Conservation (phyloP, 2,113 vertebrate species). For the Excalfactoria chinensis region DNA sequence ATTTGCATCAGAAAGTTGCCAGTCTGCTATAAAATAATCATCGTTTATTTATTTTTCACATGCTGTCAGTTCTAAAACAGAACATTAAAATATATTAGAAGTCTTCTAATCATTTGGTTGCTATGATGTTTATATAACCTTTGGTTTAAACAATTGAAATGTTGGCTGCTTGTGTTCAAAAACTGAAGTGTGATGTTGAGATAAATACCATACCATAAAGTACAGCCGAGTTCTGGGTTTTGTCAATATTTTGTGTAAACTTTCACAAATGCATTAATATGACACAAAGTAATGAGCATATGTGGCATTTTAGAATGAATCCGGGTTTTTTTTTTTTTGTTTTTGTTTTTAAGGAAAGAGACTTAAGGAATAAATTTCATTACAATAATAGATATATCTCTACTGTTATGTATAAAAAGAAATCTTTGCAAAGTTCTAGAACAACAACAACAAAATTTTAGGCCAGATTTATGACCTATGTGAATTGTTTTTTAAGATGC, state of each 20-base stretch:
- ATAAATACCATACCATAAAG: slow-evolving; percentile 24
- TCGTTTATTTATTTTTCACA: not conserved
- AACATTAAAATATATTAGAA: not conserved
- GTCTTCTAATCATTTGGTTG: not conserved
- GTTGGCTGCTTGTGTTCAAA: slow-evolving; percentile 11
- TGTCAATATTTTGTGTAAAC: slow-evolving; percentile 12
- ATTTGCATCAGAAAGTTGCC: not conserved
- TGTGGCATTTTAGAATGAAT: not conserved
- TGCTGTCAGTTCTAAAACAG: not conserved
- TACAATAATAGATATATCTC: not conserved
- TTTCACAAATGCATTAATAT: not conserved
- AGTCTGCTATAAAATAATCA: not conserved
- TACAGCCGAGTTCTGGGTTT: not conserved
- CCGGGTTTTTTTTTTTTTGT: not conserved
- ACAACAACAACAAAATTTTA: not conserved
- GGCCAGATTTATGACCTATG: not conserved
- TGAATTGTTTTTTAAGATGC: not conserved
- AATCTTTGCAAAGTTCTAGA: not conserved
- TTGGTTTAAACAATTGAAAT: slow-evolving; percentile 35
- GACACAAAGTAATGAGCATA: not conserved
- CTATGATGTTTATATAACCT: slow-evolving; percentile 32
- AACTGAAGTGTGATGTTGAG: not conserved
- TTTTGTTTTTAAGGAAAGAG: not conserved
- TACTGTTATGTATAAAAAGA: not conserved
- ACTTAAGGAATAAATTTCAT: not conserved